Base-by-base conservation (phyloP, 2,797 vertebrate species). In the Amniataba percoides region DNA sequence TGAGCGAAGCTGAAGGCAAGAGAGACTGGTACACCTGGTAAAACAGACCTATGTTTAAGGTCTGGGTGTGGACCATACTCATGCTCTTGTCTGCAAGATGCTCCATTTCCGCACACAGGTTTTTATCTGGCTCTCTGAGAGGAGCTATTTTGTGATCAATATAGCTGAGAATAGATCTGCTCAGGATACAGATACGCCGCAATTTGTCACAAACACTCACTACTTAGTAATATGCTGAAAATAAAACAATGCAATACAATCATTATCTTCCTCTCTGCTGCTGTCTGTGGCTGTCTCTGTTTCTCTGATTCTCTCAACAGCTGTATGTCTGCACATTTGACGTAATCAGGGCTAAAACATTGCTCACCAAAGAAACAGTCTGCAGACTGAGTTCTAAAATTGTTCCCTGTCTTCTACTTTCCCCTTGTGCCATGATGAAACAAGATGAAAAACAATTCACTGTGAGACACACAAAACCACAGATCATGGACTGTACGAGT, bases 371-470 rank as follows among this genome's bases (percentile, higher is more conserved):
- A 89, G 87, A 87, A 86, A 77, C 77, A 81, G 87, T 88, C 84
- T 86, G 88, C 71, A 80, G 74, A 53, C 76, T 57, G 78, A 77
- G 77, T 80, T 90, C 86, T 89, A 90, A 92, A 93, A 90, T 85
- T 84, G 86, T 74, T 90, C 80, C 83, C 82, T 59, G 68, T 88
- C 80, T 85, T 82, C 63, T 62, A 13, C 86, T 82, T 64, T 85
- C 84, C 81, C 81, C 81, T 78, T 84, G 84, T 87, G 82, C 71
- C 75, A 89, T 89, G 89, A 91, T 91, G 93, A 91, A 93, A 92
- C 56, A 40, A 87, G 85, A 89, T 90, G 87, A 89, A 91, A 92
- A 93, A 87, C 85, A 87, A 87, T 82, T 85, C 76, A 40, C 63
- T 61, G 55, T 40, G 39, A 84, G 82, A 82, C 80, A 69, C 87